Conservation (phyloP, 2,888 invertebrate species). For the Andrena marginata region DNA sequence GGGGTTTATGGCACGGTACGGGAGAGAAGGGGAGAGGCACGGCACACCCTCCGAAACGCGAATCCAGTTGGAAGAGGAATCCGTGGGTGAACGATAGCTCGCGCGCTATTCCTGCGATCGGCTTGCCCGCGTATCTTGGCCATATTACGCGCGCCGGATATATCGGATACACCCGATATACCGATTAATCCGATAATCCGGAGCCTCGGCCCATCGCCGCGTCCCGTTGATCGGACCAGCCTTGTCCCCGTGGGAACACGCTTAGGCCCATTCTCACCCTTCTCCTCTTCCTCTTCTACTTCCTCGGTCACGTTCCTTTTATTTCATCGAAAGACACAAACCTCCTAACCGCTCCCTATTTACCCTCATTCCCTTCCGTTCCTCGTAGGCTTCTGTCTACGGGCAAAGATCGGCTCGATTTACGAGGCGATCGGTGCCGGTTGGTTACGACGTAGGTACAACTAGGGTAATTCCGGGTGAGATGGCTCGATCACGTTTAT, state of each 20-base stretch:
- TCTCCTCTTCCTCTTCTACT: slow-evolving; percentile 2
- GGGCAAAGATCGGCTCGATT: no score
- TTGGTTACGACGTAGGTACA: no score
- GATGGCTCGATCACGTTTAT: no score
- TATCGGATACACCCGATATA: slow-evolving; percentile 55
- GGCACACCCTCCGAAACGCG: slow-evolving; percentile 35
- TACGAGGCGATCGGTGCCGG: no score
- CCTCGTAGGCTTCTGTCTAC: no score
- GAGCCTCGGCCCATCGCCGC: slow-evolving; percentile 73
- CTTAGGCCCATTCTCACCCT: slow-evolving; percentile 1
- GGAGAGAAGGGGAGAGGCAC: not conserved
- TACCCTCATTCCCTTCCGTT: no score
- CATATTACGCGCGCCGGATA: slow-evolving; percentile 63
- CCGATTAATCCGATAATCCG: slow-evolving; percentile 81
- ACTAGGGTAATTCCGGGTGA: no score
- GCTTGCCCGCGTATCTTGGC: slow-evolving; percentile 34
- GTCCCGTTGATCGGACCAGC: slow-evolving; percentile 38
- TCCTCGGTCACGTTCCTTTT: not conserved
- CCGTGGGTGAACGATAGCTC: slow-evolving; percentile 70
- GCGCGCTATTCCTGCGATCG: slow-evolving; percentile 67
- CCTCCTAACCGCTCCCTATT: no score
- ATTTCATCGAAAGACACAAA: not conserved
- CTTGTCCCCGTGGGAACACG: slow-evolving; percentile 35
- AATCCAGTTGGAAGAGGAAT: slow-evolving; percentile 43
- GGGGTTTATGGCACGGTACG: not conserved